phyloP scores from a whole-genome alignment of 2,113 vertebrate genomes.

The Emydura subglobosa region DNA sequence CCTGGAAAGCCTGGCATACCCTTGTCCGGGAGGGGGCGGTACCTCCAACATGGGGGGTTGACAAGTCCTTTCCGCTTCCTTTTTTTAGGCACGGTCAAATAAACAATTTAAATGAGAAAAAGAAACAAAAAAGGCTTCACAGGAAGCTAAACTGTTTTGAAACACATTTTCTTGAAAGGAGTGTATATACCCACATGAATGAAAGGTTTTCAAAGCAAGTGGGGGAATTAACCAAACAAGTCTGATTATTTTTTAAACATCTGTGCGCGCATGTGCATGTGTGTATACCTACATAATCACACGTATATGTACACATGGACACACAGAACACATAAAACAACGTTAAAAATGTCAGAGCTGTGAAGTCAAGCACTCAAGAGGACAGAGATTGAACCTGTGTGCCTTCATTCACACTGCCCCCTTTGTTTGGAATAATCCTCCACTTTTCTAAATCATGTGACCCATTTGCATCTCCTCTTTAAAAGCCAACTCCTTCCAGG shows the following conservation, averaged over 20 bases:
- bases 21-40: no score
- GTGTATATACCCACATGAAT: not conserved
- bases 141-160: not conserved
- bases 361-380: not conserved
- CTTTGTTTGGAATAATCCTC: not conserved
- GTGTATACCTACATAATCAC: no score
- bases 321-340: not conserved
- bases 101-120: no score
- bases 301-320: no score
- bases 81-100: no score
- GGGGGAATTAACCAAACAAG: not conserved
- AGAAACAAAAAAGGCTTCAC: no score
- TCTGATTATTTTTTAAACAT: not conserved
- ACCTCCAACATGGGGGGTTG: no score
- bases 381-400: not conserved
- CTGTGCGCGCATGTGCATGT: not conserved
- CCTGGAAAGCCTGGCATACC: no score
- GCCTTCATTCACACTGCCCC: not conserved
- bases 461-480: not conserved
- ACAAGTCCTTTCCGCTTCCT: no score
- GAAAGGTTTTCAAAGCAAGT: not conserved
- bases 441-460: not conserved
- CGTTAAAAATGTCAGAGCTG: not conserved
- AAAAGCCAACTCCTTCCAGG: not conserved
- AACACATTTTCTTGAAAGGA: not conserved